Conservation (phyloP, 2,797 vertebrate genomes). For the Danio jaintianensis region DNA sequence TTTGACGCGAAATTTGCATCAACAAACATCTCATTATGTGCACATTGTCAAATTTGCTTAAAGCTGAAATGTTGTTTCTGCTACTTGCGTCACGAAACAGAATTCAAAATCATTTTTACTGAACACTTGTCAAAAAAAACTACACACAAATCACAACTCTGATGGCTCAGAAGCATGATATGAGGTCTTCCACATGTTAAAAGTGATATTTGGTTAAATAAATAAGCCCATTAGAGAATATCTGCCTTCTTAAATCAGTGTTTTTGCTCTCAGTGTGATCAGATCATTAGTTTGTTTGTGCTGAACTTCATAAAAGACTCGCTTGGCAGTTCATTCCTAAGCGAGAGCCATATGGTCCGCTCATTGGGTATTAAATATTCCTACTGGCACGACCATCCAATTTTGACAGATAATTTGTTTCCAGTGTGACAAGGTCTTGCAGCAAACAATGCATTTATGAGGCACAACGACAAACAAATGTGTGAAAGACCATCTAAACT, state of each 20-base stretch:
- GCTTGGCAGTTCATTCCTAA: constrained; percentile 7
- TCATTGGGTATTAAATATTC: constrained; percentile 37
- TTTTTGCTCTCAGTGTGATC: neutral
- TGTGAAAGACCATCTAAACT: neutral
- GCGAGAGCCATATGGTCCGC: constrained; percentile 14
- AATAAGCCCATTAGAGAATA: neutral
- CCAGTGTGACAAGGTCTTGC: constrained; percentile 14
- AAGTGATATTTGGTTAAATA: neutral
- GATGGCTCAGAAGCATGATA: neutral
- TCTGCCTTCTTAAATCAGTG: constrained; percentile 17
- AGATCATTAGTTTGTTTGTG: constrained; percentile 30
- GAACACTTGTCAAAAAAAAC: neutral
- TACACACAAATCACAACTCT: neutral
- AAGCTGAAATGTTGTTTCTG: neutral
- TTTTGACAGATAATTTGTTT: constrained; percentile 38
- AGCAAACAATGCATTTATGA: constrained; percentile 35
- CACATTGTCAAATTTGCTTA: neutral
- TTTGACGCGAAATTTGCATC: neutral
- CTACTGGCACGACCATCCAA: constrained; percentile 2
- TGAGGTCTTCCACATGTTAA: neutral
- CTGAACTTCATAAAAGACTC: constrained; percentile 19
- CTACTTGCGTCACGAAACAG: constrained; percentile 11
- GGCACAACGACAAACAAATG: constrained; percentile 15
- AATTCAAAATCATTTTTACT: neutral
- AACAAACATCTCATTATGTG: constrained; percentile 11